Percentiles rank a stretch among this genome's conserved stretches.
phyloP scores from a whole-genome alignment of 2,888 invertebrate genomes.

The Cylindroiulus punctatus region DNA sequence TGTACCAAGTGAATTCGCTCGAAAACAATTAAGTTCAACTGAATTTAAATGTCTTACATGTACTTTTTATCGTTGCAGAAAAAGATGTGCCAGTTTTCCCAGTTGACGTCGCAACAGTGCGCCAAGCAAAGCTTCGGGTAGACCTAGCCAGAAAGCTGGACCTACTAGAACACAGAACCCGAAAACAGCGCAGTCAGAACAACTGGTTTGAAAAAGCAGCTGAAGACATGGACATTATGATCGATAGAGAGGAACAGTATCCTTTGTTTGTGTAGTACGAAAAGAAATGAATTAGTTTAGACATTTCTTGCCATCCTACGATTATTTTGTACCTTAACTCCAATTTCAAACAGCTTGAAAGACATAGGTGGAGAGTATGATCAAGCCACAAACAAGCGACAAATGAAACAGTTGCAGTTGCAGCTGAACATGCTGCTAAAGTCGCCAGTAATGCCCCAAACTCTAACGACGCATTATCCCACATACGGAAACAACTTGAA shows the following conservation, averaged over 20 bases:
- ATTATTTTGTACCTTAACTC: neutral
- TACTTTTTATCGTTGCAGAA: conserved; percentile 70
- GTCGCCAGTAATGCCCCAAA: conserved; percentile 21
- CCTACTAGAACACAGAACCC: conserved; percentile 74
- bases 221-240: conserved; percentile 81
- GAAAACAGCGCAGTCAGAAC: conserved; percentile 74
- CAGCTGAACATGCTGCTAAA: conserved; percentile 27
- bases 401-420: conserved; percentile 50
- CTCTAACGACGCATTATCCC: neutral
- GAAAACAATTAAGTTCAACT: no score
- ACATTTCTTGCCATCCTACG: no score
- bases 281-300: no score
- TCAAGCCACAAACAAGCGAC: neutral
- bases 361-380: conserved; percentile 47
- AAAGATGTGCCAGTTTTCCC: conserved; percentile 87
- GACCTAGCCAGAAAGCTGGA: conserved; percentile 83
- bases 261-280: neutral
- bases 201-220: conserved; percentile 90
- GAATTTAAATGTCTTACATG: no score
- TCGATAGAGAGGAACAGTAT: conserved; percentile 75
- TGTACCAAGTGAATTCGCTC: no score
- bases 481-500: conserved; percentile 35
- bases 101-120: conserved; percentile 73
- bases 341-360: conserved; percentile 37
- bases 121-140: conserved; percentile 77